A percentile compares a stretch with the other conserved stretches of the same genome.
Evolutionary conservation across 2,113 vertebrate genomes (phyloP).

Genomic region (Tragulus kanchil): DNA sequence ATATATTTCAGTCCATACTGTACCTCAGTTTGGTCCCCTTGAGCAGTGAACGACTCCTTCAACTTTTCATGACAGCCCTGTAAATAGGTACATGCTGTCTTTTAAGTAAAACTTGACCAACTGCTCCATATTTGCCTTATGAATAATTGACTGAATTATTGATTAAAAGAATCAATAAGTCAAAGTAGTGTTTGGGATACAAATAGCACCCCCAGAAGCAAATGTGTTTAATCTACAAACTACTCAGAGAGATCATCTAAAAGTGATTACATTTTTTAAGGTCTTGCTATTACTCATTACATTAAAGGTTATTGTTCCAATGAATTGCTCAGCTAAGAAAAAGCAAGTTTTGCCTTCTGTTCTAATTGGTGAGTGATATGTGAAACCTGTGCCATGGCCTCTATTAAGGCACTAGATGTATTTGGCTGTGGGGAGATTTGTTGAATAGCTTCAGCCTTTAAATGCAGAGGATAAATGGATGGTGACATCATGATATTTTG

Average conservation of each 20-base stretch:
- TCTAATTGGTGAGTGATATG: conserved; percentile 86
- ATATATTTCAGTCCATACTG: not conserved
- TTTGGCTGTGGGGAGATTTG: conserved; percentile 88
- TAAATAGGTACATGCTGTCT: not conserved
- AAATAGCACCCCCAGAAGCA: not conserved
- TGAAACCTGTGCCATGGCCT: conserved; percentile 81
- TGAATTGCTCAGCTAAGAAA: conserved; percentile 77
- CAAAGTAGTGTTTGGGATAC: conserved; percentile 25
- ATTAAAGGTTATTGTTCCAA: conserved; percentile 84
- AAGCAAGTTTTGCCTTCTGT: conserved; percentile 86
- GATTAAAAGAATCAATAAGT: not conserved
- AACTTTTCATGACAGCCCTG: not conserved
- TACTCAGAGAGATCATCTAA: conserved; percentile 67
- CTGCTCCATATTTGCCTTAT: not conserved
- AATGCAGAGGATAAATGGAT: conserved; percentile 89
- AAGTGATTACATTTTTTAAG: conserved; percentile 9
- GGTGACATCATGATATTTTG: conserved; percentile 90
- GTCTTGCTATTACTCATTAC: conserved; percentile 67
- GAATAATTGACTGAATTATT: conserved; percentile 17
- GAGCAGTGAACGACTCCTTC: not conserved
- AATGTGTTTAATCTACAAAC: conserved; percentile 30
- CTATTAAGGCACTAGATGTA: conserved; percentile 87
- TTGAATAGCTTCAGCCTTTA: conserved; percentile 88
- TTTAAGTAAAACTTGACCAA: conserved; percentile 10
- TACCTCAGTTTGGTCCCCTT: not conserved